These are phyloP conservation scores for mouse (Mus musculus) DNA, from an alignment of 2,113 vertebrate species.

Conservation along the genomic window DNA sequence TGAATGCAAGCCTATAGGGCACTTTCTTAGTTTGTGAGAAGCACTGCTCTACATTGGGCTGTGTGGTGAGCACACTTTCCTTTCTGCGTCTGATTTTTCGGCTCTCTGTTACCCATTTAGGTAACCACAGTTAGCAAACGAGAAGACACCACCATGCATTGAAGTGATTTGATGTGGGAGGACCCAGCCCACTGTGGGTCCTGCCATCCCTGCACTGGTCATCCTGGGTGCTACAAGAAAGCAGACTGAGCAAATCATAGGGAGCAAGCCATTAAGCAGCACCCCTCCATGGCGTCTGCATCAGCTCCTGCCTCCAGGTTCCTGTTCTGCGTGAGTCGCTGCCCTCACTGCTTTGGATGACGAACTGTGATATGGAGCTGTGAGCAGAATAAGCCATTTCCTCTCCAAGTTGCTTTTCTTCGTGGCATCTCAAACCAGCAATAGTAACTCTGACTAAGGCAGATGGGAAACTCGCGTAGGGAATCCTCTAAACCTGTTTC, in stretches of 20 bases:
- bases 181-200: background rate
- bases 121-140: no score
- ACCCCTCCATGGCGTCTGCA: background rate
- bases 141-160: no score
- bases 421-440: background rate
- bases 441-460: background rate
- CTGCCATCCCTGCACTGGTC: background rate
- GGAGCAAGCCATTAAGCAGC: background rate
- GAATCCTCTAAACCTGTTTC: background rate
- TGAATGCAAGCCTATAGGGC: background rate
- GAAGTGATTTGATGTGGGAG: background rate
- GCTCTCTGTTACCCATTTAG: no score
- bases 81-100: no score
- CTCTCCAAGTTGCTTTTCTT: background rate
- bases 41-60: no score
- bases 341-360: background rate
- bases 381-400: background rate
- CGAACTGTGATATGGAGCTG: background rate
- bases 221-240: background rate
- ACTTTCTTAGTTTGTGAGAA: background rate
- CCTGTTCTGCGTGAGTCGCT: background rate
- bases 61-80: no score
- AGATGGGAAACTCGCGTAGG: background rate
- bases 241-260: background rate
- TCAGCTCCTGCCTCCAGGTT: background rate